Base-by-base conservation (phyloP, 2,888 invertebrate genomes). In the Pharmacophagus antenor region DNA sequence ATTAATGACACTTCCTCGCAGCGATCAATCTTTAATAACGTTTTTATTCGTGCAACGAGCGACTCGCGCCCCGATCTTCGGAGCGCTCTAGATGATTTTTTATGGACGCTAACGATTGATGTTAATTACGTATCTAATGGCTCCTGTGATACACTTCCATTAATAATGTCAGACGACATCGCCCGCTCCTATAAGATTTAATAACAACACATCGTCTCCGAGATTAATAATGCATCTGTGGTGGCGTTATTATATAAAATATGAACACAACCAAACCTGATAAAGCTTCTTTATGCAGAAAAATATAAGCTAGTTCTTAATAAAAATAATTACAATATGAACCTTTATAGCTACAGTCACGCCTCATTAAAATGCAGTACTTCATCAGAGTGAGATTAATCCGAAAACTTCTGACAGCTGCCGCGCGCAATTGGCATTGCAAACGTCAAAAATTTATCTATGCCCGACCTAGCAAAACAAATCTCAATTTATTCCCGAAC, bases 111-210 rank as follows among this genome's bases (percentile, higher is more conserved):
- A 71, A 67, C 77, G 82, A 84, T 87, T 84, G 84, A 88, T 84
- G 85, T 88, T 88, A 88, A 89, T 89, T 89, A 88, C 77, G 79
- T 82, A 82, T 87, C 85, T 89, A 88, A 88, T 88, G 87, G 88
- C 89, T 89, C 84, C 89, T 82, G 88, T 88, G 89, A 88, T 89
- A 88, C 89, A 88, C 88, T 89, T 88, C 86, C 88, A 89, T 89
- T 89, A 88, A 88, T 88, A 89, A 80, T 68, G 76, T 74, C 76
- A 77, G 82, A 81, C 78, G 83, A 87, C 84, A 85, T 77, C 82
- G 79, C 81, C 80, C 79, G 76, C 79, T 82, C 80, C 68, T 75
- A 75, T 77, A 75, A 86, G 84, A 88, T 88, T 87, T 87, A 87
- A 88, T 88, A 89, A 88, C 82, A 75, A 81, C 81, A 79, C 81